These are phyloP conservation scores for Ischnus inquisitorius DNA, from an alignment of 2,888 invertebrate genomes.

Conservation along the genomic window DNA sequence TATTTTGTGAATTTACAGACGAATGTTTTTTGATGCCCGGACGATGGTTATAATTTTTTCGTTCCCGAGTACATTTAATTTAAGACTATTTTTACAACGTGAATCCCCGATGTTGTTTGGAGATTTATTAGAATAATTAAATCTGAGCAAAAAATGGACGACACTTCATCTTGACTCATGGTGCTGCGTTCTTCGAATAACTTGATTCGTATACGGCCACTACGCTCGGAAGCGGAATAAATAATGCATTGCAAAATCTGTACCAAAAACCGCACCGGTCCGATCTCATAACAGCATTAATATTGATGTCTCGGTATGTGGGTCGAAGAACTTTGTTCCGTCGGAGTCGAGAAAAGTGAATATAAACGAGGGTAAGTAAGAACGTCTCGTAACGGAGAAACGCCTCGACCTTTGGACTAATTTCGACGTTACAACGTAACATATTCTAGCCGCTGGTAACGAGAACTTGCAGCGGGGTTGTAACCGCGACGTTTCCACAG, in stretches of 20 bases:
- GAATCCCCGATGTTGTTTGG: no score
- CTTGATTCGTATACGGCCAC: background rate
- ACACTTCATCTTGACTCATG: no score
- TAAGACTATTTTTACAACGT: no score
- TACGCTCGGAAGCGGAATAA: background rate
- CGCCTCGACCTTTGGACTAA: slow-evolving; percentile 48
- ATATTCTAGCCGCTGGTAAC: slow-evolving; percentile 54
- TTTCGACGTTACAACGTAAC: slow-evolving; percentile 58
- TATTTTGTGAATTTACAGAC: no score
- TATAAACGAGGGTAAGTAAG: slow-evolving; percentile 2
- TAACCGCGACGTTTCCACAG: slow-evolving; percentile 8
- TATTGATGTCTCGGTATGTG: slow-evolving; percentile 50
- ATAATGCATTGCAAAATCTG: background rate
- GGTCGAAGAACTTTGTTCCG: background rate
- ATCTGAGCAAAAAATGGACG: no score
- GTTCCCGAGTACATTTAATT: no score
- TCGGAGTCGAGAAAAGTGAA: slow-evolving; percentile 4
- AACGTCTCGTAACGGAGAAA: background rate
- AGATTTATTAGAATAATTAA: no score
- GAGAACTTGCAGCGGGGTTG: slow-evolving; percentile 37
- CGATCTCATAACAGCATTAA: slow-evolving; percentile 59
- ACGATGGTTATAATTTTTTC: no score
- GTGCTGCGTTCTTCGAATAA: no score
- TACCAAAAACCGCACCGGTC: slow-evolving; percentile 5
- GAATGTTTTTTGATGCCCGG: no score